Conservation (phyloP, 2,888 invertebrate genomes). For the Isoperla grammatica region DNA sequence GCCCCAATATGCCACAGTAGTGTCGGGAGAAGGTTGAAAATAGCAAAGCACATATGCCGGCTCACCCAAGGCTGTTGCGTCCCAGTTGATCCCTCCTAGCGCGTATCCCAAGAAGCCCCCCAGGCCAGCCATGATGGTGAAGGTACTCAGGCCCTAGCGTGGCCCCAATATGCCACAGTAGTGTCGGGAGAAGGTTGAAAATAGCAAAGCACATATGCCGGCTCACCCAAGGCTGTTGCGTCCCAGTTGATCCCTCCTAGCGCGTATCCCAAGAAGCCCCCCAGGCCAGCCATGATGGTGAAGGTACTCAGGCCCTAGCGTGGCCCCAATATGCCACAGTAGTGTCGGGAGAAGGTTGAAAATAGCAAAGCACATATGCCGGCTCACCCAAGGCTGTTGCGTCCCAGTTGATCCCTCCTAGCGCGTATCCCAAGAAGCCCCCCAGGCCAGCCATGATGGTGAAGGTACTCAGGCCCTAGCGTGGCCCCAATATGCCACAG, state of each 20-base stretch:
- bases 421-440: slow-evolving; percentile 87
- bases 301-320: slow-evolving; percentile 94
- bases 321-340: too few relatives aligned
- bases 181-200: too few relatives aligned
- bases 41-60: too few relatives aligned
- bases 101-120: slow-evolving; percentile 94
- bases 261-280: slow-evolving; percentile 90
- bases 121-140: slow-evolving; percentile 93
- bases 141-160: slow-evolving; percentile 93
- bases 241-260: slow-evolving; percentile 94
- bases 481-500: too few relatives aligned
- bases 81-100: slow-evolving; percentile 91
- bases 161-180: too few relatives aligned
- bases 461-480: slow-evolving; percentile 90
- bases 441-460: slow-evolving; percentile 96
- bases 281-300: slow-evolving; percentile 93
- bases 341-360: too few relatives aligned
- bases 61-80: slow-evolving; percentile 74
- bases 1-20: too few relatives aligned
- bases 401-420: slow-evolving; percentile 94
- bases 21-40: too few relatives aligned
- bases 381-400: slow-evolving; percentile 73
- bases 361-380: too few relatives aligned
- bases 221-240: slow-evolving; percentile 71
- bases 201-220: too few relatives aligned